Conservation (phyloP, 2,113 vertebrate genomes). For the Turnix velox region DNA sequence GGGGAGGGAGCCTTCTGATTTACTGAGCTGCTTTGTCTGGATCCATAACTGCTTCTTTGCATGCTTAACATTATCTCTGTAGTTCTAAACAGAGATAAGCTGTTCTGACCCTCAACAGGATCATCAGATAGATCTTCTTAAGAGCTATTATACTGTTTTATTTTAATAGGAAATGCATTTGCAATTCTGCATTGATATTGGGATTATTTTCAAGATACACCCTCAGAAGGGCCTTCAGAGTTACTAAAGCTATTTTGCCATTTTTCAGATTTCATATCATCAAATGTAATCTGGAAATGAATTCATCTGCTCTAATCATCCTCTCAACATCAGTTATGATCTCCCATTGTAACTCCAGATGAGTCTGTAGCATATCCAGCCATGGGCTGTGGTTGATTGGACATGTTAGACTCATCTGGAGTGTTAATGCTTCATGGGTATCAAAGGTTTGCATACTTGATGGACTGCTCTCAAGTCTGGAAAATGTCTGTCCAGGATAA, state of each 20-base stretch:
- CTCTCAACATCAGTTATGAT: background rate
- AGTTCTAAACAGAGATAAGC: conserved; percentile 62
- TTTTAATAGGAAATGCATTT: conserved; percentile 3
- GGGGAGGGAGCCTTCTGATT: conserved; percentile 44
- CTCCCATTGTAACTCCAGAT: no score
- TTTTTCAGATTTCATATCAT: background rate
- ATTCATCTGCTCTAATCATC: background rate
- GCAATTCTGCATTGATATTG: conserved; percentile 15
- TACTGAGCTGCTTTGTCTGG: conserved; percentile 29
- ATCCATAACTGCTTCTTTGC: conserved; percentile 16
- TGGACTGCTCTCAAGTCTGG: background rate
- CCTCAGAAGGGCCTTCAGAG: background rate
- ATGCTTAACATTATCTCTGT: conserved; percentile 56
- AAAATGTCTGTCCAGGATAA: background rate
- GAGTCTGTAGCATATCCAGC: no score
- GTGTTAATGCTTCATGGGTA: background rate
- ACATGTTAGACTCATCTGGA: background rate
- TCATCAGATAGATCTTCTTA: conserved; percentile 66
- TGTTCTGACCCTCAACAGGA: conserved; percentile 54
- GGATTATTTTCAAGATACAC: conserved; percentile 37
- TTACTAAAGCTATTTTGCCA: background rate
- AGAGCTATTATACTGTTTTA: conserved; percentile 51
- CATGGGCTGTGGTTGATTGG: background rate
- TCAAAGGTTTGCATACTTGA: background rate
- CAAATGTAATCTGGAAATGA: background rate